phyloP scores from a whole-genome alignment of 1,140 invertebrate genomes.

The Tetramorium alpestre region DNA sequence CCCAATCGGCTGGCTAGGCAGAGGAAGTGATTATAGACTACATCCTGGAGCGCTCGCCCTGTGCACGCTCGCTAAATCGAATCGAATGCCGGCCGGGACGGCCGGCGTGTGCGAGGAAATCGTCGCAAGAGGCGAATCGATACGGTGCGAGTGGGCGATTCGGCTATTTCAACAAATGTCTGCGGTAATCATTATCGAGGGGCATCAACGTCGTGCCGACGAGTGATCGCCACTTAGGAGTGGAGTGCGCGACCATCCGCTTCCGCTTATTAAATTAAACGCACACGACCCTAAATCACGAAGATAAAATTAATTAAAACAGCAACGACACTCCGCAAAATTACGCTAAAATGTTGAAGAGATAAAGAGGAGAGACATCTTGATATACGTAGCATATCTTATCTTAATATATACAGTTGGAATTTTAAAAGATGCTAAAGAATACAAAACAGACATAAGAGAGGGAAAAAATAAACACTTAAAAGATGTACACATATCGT shows the following conservation, averaged over 20 bases:
- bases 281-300: not conserved
- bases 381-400: not conserved
- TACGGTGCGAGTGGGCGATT: constrained; percentile 10
- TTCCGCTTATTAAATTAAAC: constrained; percentile 23
- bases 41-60: constrained; percentile 72
- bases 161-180: constrained; percentile 32
- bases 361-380: not conserved
- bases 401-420: not conserved
- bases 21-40: constrained; percentile 77
- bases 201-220: constrained; percentile 2
- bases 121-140: constrained; percentile 47
- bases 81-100: constrained; percentile 64
- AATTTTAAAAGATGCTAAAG: not conserved
- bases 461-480: not conserved
- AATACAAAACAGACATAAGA: not conserved
- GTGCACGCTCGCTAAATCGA: constrained; percentile 71
- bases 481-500: not conserved
- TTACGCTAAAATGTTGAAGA: not conserved
- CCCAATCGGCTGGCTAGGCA: constrained; percentile 73
- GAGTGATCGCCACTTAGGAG: not conserved
- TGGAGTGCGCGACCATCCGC: not conserved
- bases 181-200: constrained; percentile 20
- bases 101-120: constrained; percentile 58
- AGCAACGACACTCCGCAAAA: not conserved
- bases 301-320: not conserved